Conservation (phyloP, 1,140 invertebrate genomes). For the Leptestheria dahalacensis region DNA sequence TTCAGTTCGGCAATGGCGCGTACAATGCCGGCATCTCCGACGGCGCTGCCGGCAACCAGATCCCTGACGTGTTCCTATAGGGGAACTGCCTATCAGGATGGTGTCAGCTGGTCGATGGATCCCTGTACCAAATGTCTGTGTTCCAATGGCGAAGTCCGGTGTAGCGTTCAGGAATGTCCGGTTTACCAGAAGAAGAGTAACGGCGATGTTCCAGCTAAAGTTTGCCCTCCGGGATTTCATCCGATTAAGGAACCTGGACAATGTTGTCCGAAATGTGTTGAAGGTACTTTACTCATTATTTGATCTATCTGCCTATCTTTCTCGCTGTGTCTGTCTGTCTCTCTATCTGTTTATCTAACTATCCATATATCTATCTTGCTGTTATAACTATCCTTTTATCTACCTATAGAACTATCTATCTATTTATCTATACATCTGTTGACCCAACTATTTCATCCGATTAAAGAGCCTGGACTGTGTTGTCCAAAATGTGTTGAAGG, state of each 20-base stretch:
- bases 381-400: too few relatives aligned
- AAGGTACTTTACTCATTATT: conserved; percentile 42
- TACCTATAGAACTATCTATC: too few relatives aligned
- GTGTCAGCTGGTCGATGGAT: conserved; percentile 68
- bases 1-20: background rate
- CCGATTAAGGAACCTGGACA: conserved; percentile 51
- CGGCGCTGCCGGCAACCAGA: background rate
- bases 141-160: conserved; percentile 56
- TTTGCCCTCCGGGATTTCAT: conserved; percentile 54
- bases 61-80: conserved; percentile 11
- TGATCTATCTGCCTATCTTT: too few relatives aligned
- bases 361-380: too few relatives aligned
- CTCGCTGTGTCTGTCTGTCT: too few relatives aligned
- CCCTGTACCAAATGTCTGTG: conserved; percentile 72
- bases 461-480: too few relatives aligned
- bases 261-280: conserved; percentile 72
- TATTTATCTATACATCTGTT: too few relatives aligned
- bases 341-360: too few relatives aligned
- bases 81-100: conserved; percentile 37
- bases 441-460: too few relatives aligned
- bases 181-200: conserved; percentile 16
- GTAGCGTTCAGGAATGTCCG: conserved; percentile 57
- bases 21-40: background rate
- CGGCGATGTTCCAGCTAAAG: background rate
- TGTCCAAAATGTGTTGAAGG: too few relatives aligned